Evolutionary conservation across 2,888 invertebrate species (phyloP).

Genomic region (Clepsis dumicolana): DNA sequence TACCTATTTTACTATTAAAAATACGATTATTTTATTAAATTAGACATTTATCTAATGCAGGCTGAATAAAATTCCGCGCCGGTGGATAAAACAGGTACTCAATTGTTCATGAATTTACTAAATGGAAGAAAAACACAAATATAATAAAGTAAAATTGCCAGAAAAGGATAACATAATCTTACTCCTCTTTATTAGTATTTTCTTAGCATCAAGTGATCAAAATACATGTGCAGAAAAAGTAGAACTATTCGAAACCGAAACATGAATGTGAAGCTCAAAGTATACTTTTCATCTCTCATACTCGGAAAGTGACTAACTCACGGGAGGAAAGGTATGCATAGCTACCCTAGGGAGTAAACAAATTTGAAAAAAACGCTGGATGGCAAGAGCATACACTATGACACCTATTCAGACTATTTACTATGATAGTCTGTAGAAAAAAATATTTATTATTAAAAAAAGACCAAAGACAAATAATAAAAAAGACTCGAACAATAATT

Average conservation of each 20-base stretch:
- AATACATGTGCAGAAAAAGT: not conserved
- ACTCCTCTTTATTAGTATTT: not conserved
- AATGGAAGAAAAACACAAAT: not conserved
- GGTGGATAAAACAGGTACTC: constrained; percentile 35
- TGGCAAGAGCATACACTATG: too few species aligned
- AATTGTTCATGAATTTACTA: not conserved
- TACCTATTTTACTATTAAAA: not conserved
- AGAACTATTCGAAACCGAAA: not conserved
- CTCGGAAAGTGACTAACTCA: too few species aligned
- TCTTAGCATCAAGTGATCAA: not conserved
- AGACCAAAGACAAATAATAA: too few species aligned
- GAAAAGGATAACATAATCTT: not conserved
- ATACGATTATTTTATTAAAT: not conserved
- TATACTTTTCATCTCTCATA: too few species aligned
- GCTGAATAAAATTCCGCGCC: constrained; percentile 14
- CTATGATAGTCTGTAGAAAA: too few species aligned
- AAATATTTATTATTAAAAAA: too few species aligned
- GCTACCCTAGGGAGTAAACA: too few species aligned
- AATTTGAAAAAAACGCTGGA: too few species aligned
- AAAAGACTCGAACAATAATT: too few species aligned
- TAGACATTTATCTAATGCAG: not conserved
- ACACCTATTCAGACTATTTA: too few species aligned
- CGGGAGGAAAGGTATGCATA: too few species aligned
- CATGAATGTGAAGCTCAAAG: too few species aligned
- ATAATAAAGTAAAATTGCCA: not conserved